Evolutionary conservation across 2,113 vertebrate genomes (phyloP).

Genomic region (Trachemys scripta): DNA sequence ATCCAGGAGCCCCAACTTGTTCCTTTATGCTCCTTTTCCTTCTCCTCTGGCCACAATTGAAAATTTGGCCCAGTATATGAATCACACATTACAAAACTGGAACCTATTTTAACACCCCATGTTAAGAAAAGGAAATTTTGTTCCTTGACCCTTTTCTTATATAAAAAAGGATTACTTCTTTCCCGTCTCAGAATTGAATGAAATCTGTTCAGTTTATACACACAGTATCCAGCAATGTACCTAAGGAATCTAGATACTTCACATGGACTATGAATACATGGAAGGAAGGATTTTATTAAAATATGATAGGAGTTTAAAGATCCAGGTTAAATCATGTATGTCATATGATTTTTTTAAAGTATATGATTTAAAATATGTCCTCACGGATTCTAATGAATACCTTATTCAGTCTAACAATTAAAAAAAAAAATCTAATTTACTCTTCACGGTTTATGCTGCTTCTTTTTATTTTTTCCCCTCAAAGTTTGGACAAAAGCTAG

Average conservation of each 20-base stretch:
- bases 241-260: neutral
- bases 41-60: neutral
- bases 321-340: neutral
- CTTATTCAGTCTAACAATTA: slow-evolving; percentile 14
- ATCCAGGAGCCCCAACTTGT: too few species aligned
- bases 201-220: neutral
- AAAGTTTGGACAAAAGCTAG: neutral
- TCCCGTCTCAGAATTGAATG: neutral
- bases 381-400: slow-evolving; percentile 7
- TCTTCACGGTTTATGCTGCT: neutral
- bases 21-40: neutral
- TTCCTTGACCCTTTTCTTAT: neutral
- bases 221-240: neutral
- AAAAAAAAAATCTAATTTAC: neutral
- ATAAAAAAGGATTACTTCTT: neutral
- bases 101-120: too few species aligned
- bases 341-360: neutral
- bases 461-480: neutral
- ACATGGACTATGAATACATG: neutral
- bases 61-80: neutral
- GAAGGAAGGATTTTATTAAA: neutral
- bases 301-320: neutral
- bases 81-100: neutral
- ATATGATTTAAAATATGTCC: neutral
- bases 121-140: neutral